Conservation (phyloP, 2,113 vertebrate genomes). For the Indicator indicator region DNA sequence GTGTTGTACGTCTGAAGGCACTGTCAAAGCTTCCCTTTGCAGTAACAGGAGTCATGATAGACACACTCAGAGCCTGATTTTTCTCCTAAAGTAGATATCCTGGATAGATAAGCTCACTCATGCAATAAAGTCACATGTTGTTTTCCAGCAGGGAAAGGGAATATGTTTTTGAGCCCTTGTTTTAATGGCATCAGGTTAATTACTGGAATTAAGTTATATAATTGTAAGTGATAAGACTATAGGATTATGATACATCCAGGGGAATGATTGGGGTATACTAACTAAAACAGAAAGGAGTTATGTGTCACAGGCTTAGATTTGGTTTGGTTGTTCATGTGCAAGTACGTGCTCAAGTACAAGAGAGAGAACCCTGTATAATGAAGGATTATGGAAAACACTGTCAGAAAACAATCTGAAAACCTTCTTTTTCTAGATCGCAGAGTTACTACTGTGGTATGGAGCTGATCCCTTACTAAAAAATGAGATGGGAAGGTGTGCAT, state of each 20-base stretch:
- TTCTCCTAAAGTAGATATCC: not conserved
- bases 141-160: not conserved
- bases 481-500: conserved; percentile 65
- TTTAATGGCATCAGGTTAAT: not conserved
- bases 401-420: not conserved
- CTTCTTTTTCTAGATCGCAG: conserved; percentile 67
- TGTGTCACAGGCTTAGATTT: not conserved
- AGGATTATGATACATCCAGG: not conserved
- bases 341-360: not conserved
- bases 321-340: not conserved
- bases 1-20: not conserved
- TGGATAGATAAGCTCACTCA: not conserved
- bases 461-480: conserved; percentile 72
- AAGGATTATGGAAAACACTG: not conserved
- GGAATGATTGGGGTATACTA: not conserved
- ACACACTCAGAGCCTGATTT: not conserved
- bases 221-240: not conserved
- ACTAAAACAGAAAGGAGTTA: not conserved
- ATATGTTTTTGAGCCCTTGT: not conserved
- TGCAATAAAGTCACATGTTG: not conserved
- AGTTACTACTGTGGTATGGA: conserved; percentile 74
- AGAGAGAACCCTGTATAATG: not conserved
- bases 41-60: not conserved
- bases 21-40: not conserved
- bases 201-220: not conserved